Evolutionary conservation across 1,140 invertebrate genomes (phyloP).

Genomic region (Colletes gigas): DNA sequence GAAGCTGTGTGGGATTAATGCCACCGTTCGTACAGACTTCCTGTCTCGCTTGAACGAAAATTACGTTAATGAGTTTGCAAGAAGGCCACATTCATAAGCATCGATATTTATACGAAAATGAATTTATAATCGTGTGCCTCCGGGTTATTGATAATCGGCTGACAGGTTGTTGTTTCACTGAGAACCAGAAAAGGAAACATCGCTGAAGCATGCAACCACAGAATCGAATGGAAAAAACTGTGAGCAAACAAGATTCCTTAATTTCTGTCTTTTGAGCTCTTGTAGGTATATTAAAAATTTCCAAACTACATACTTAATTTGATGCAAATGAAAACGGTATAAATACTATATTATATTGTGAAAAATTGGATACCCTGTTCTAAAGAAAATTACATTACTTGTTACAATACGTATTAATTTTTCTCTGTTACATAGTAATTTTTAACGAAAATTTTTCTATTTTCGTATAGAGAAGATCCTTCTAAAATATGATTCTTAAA

Average conservation of each 20-base stretch:
- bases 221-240: conserved; percentile 14
- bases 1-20: not conserved
- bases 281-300: no score
- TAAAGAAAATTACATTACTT: no score
- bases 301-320: no score
- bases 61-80: no score
- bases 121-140: not conserved
- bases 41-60: not conserved
- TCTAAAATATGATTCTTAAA: no score
- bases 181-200: conserved; percentile 49
- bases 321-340: no score
- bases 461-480: no score
- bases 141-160: not conserved
- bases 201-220: conserved; percentile 36
- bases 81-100: not conserved
- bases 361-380: no score
- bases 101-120: not conserved
- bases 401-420: no score
- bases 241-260: conserved; percentile 21
- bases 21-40: not conserved
- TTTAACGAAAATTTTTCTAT: no score
- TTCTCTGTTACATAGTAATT: no score
- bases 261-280: conserved; percentile 12
- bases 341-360: no score
- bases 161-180: conserved; percentile 13